Percentiles rank a stretch among this genome's conserved stretches.
Conservation (phyloP, 2,797 vertebrate species). For the Sebastes trivittatus region DNA sequence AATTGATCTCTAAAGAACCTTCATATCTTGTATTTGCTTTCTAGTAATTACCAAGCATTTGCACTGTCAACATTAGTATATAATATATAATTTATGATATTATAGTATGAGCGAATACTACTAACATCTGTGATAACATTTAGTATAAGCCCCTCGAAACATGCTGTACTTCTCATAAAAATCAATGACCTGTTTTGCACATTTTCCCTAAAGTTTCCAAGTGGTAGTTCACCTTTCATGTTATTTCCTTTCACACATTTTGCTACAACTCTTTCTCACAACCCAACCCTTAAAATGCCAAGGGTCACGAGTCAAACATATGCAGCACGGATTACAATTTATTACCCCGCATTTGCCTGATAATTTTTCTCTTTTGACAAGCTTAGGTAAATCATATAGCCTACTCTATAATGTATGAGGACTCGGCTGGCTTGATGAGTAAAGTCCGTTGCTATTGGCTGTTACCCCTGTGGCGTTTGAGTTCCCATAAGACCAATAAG, state of each 20-base stretch:
- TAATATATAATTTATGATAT: neutral
- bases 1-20: neutral
- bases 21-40: neutral
- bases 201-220: conserved; percentile 51
- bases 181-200: conserved; percentile 33
- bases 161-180: conserved; percentile 12
- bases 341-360: conserved; percentile 92
- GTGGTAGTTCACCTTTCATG: conserved; percentile 47
- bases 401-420: conserved; percentile 91
- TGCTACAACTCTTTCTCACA: conserved; percentile 83
- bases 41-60: neutral
- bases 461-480: conserved; percentile 78
- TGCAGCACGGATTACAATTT: conserved; percentile 93
- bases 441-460: conserved; percentile 84
- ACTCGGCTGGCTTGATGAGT: conserved; percentile 80
- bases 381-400: conserved; percentile 91
- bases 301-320: conserved; percentile 94
- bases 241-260: conserved; percentile 58
- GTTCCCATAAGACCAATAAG: conserved; percentile 86
- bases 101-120: neutral
- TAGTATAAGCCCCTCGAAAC: neutral
- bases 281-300: conserved; percentile 90
- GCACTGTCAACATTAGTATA: neutral
- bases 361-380: conserved; percentile 96
- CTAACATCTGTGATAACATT: neutral